Conservation (phyloP, 1,140 invertebrate genomes). For the Drosophila equinoxialis region DNA sequence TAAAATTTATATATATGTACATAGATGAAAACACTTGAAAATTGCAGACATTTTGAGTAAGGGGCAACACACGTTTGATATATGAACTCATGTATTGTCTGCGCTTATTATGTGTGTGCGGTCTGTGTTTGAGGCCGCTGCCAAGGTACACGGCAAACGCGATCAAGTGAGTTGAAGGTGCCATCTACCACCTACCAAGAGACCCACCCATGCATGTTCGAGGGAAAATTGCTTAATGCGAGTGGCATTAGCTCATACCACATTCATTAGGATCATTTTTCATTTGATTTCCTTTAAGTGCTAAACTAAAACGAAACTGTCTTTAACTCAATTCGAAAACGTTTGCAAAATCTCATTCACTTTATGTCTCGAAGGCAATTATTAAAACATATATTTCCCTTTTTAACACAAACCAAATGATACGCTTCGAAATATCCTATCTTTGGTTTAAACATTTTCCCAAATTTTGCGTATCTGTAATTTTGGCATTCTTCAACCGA, state of each 20-base stretch:
- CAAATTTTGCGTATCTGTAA: too few relatives aligned
- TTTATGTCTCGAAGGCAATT: too few relatives aligned
- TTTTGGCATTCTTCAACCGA: too few relatives aligned
- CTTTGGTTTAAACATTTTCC: too few relatives aligned
- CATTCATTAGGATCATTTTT: constrained; percentile 71
- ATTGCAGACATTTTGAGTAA: constrained; percentile 57
- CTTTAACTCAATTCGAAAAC: too few relatives aligned
- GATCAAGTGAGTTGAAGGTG: constrained; percentile 1
- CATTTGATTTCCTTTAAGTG: too few relatives aligned
- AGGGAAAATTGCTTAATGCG: constrained; percentile 17
- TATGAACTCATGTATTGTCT: constrained; percentile 79
- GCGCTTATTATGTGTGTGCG: constrained; percentile 55
- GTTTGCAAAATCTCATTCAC: too few relatives aligned
- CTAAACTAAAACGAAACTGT: too few relatives aligned
- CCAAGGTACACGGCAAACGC: not conserved
- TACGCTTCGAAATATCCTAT: too few relatives aligned
- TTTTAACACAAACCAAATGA: too few relatives aligned
- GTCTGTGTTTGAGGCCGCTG: not conserved
- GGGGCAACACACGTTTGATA: constrained; percentile 58
- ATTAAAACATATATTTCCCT: too few relatives aligned
- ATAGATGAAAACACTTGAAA: constrained; percentile 59
- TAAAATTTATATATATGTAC: constrained; percentile 24
- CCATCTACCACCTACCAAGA: not conserved
- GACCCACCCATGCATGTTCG: not conserved
- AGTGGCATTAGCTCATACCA: constrained; percentile 31